Percentiles rank a stretch among this genome's conserved stretches.
These are phyloP conservation scores for Drosophila nigromelanica DNA, from an alignment of 1,140 invertebrate species.

Conservation along the genomic window DNA sequence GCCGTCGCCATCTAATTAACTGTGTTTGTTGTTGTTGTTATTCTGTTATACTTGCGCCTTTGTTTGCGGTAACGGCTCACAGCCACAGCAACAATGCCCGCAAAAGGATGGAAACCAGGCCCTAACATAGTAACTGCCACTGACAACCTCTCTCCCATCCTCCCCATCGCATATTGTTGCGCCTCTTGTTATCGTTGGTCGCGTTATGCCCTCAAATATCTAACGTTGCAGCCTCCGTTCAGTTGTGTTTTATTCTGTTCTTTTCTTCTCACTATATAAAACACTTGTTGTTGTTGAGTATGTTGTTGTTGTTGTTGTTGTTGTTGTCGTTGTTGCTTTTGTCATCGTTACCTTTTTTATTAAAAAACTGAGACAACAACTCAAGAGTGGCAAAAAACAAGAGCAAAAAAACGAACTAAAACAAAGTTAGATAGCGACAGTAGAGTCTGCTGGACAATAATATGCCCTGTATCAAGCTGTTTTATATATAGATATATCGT, in stretches of 20 bases:
- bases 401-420: neutral
- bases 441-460: neutral
- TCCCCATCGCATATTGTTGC: neutral
- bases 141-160: neutral
- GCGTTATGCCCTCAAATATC: slow-evolving; percentile 36
- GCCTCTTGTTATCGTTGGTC: slow-evolving; percentile 18
- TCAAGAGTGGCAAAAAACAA: slow-evolving; percentile 35
- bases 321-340: slow-evolving; percentile 22
- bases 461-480: slow-evolving; percentile 14
- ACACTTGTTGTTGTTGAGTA: slow-evolving; percentile 40
- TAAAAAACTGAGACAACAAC: slow-evolving; percentile 45
- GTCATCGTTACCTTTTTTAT: slow-evolving; percentile 49
- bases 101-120: slow-evolving; percentile 25
- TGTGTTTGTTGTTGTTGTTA: slow-evolving; percentile 38
- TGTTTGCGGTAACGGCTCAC: slow-evolving; percentile 21
- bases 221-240: slow-evolving; percentile 26
- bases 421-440: neutral
- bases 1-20: slow-evolving; percentile 58
- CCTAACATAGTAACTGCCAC: slow-evolving; percentile 4
- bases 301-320: slow-evolving; percentile 21
- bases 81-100: neutral
- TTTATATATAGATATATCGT: neutral
- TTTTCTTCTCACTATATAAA: slow-evolving; percentile 11
- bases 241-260: slow-evolving; percentile 14
- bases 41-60: slow-evolving; percentile 19